Evolutionary conservation across 2,888 invertebrate species (phyloP), one percentile per base, ranked within the genome.

Genomic region (Caenorhabditis auriculariae): DNA sequence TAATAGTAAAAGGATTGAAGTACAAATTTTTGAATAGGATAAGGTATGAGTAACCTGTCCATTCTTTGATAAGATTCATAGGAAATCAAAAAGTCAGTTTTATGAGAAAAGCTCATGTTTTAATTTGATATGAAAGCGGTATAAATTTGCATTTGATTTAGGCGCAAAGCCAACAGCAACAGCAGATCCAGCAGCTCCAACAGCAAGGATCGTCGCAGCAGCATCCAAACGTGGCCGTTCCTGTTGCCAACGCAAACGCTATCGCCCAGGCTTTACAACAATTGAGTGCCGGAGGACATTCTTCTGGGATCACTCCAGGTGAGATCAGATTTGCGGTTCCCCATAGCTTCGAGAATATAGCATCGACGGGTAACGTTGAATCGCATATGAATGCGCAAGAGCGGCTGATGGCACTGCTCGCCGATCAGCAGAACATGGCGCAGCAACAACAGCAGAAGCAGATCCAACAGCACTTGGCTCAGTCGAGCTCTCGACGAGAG

Each of bases 151-250:
- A 42, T 28, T 42, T 57, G 52, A 52, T 52, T 43, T 43, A 57
- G 26, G 28, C 52, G 52, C 28, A 52, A 28, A 57, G 27, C 43
- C 52, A 57, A 39, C 57, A 57, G 37, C 57, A 57, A 37, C 51
- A 57, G n/a, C 52, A 52, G 39, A 57, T 57, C 52, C 21, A 52
- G 29, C 57, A 52, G 28, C 51, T 56, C n/a, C 59, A 66, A 38
- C 59, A 50, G 4, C 59, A 54, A n/a, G 52, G 46, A 26, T 12
- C 45, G 26, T 1, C 17, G 24, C 21, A 21, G 15, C 45, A 19
- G 26, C 24, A 21, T 24, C 26, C 7, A 9, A n/a, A 26, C 19
- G 21, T n/a, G 28, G 39, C n/a, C n/a, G n/a, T n/a, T 19, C 27
- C 21, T 21, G 55, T 29, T 24, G 19, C 19, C 24, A 44, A 55